These are phyloP conservation scores for Cardiocondyla obscurior DNA, from an alignment of 1,140 invertebrate species.

Conservation along the genomic window DNA sequence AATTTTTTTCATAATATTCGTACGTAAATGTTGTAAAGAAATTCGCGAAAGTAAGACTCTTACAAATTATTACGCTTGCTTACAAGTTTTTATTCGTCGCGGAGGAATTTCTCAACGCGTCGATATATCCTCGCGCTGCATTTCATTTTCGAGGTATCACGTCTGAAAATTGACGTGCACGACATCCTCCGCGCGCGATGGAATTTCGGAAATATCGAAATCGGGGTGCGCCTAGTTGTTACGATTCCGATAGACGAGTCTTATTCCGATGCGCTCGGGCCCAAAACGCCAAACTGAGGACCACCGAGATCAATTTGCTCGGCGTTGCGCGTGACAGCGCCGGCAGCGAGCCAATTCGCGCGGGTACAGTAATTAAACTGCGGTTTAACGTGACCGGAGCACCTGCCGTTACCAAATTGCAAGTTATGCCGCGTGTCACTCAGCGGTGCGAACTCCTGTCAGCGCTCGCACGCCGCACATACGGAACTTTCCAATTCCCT, in stretches of 20 bases:
- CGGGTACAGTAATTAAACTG: slow-evolving; percentile 83
- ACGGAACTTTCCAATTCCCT: slow-evolving; percentile 32
- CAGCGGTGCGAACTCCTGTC: slow-evolving; percentile 60
- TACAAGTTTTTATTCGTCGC: no score
- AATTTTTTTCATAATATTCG: no score
- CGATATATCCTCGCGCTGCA: background rate
- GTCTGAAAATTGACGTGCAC: background rate
- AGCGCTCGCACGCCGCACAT: background rate
- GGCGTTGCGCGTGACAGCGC: slow-evolving; percentile 79
- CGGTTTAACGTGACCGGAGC: slow-evolving; percentile 80
- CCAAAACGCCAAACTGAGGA: slow-evolving; percentile 43
- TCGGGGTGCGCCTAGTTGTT: slow-evolving; percentile 37
- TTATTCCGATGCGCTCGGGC: slow-evolving; percentile 8
- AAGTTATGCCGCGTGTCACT: slow-evolving; percentile 80
- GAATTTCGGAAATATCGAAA: slow-evolving; percentile 15
- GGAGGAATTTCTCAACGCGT: background rate
- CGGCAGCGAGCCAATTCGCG: slow-evolving; percentile 79
- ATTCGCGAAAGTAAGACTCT: no score
- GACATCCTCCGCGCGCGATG: background rate
- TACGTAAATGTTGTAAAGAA: no score
- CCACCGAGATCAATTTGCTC: slow-evolving; percentile 79
- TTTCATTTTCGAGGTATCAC: background rate
- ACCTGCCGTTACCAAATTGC: slow-evolving; percentile 80
- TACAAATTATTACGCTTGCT: no score
- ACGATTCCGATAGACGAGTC: slow-evolving; percentile 50